Percentiles rank a stretch among this genome's conserved stretches.
Evolutionary conservation across 2,888 invertebrate species (phyloP).

Genomic region (Sinodicranocentrus sp.): DNA sequence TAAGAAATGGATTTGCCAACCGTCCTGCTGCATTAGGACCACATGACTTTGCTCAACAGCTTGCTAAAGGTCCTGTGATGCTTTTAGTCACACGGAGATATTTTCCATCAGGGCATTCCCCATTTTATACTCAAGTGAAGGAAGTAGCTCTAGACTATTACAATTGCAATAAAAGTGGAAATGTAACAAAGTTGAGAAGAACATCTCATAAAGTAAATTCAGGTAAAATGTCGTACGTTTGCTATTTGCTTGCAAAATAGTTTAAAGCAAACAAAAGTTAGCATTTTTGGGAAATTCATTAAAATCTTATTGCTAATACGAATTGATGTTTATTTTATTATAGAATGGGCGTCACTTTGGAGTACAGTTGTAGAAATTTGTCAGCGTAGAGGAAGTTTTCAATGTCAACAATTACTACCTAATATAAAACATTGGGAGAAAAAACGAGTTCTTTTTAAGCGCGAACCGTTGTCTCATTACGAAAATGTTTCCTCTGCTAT

Average conservation of each 20-base stretch:
- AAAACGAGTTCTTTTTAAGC: conserved; percentile 60
- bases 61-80: conserved; percentile 72
- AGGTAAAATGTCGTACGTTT: no score
- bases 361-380: conserved; percentile 72
- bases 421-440: conserved; percentile 71
- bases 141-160: conserved; percentile 76
- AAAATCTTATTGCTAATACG: conserved; percentile 19
- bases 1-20: conserved; percentile 76
- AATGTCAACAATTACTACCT: conserved; percentile 52
- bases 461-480: conserved; percentile 71
- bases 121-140: conserved; percentile 75
- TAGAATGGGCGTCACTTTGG: conserved; percentile 75
- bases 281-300: neutral
- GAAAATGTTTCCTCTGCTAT: conserved; percentile 66
- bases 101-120: conserved; percentile 75
- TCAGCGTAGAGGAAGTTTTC: conserved; percentile 46
- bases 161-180: conserved; percentile 76
- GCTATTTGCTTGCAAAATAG: no score
- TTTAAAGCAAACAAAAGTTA: no score
- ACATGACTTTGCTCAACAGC: conserved; percentile 70
- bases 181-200: conserved; percentile 74
- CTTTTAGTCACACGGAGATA: conserved; percentile 73
- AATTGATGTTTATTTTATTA: no score
- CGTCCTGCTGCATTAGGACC: conserved; percentile 73
- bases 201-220: conserved; percentile 74